Base-by-base conservation (phyloP, 2,113 vertebrate genomes). In the Aphelocoma coerulescens region DNA sequence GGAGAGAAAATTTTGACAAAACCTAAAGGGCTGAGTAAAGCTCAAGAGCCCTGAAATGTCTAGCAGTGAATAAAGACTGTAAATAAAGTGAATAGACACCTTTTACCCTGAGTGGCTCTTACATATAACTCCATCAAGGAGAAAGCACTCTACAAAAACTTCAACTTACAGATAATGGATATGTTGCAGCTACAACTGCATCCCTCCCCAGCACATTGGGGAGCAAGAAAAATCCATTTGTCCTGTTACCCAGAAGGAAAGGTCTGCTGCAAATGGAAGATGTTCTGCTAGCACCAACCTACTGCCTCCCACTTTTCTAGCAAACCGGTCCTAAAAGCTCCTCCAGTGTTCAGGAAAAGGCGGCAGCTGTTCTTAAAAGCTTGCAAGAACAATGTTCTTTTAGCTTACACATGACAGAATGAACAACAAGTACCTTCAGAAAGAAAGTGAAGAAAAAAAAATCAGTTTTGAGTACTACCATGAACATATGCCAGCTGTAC, bases 271-370 rank as follows among this genome's bases (percentile, higher is more conserved):
- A 96, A 97, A 90, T 86, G 91, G 16, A 97, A 92, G 54, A 84
- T 86, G 55, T 62, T 92, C 87, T 95, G 75, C 87, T 96, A 96
- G 92, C 84, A 96, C 81, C 90, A 91, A 95, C 65, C n/a, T 77
- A 91, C 52, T 82, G 69, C 72, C 66, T 93, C 92, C 16, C 19
- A 3, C 67, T 96, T 95, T 93, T 92, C 88, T 43, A 96, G 59
- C 66, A 96, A 96, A 89, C n/a, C 46, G 65, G 78, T 86, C n/a
- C 66, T 83, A 54, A 59, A 95, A 89, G n/a, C 46, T 84, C 89
- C 80, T 85, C 63, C 51, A 49, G 67, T 58, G 52, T 59, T 96
- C 84, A n/a, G 13, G 61, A 90, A 91, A 88, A 88, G 32, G 71
- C 65, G 77, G 62, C 73, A 94, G 85, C 83, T 97, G 71, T 59